A percentile compares a stretch with the other conserved stretches of the same genome.
Conservation (phyloP, 2,797 vertebrate genomes). For the Bradypodion ventrale region DNA sequence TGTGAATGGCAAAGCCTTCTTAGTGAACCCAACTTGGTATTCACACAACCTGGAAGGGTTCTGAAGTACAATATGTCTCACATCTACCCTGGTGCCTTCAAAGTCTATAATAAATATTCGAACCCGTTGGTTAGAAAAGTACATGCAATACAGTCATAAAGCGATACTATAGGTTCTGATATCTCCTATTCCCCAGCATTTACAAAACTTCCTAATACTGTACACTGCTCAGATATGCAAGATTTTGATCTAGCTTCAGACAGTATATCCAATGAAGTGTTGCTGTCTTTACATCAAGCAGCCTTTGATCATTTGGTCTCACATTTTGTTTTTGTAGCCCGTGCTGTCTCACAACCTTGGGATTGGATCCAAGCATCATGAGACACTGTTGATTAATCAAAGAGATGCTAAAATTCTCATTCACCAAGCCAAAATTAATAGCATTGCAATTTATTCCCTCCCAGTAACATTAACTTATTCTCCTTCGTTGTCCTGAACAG, state of each 20-base stretch:
- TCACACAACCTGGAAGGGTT: accelerated
- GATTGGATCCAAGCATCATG: not conserved
- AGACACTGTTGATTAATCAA: not conserved
- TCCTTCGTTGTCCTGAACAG: not conserved
- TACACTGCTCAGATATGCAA: not conserved
- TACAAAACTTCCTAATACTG: not conserved
- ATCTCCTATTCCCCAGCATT: not conserved
- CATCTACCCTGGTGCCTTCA: not conserved
- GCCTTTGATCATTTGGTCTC: not conserved
- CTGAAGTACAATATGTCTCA: not conserved
- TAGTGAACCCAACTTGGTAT: slow-evolving; percentile 4
- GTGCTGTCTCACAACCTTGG: slow-evolving; percentile 18
- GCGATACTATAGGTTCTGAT: not conserved
- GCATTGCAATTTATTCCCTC: slow-evolving; percentile 23
- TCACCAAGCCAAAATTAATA: slow-evolving; percentile 4
- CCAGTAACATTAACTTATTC: slow-evolving; percentile 20
- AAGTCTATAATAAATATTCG: not conserved
- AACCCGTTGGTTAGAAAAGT: accelerated
- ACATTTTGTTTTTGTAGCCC: slow-evolving; percentile 8
- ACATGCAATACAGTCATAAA: not conserved
- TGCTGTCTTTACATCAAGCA: slow-evolving; percentile 2
- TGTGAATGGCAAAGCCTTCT: not conserved
- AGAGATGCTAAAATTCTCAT: not conserved
- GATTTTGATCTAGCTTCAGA: not conserved
- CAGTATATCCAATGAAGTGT: not conserved